Conservation (phyloP, 2,113 vertebrate genomes). For the Dolichallabes microphthalmus region DNA sequence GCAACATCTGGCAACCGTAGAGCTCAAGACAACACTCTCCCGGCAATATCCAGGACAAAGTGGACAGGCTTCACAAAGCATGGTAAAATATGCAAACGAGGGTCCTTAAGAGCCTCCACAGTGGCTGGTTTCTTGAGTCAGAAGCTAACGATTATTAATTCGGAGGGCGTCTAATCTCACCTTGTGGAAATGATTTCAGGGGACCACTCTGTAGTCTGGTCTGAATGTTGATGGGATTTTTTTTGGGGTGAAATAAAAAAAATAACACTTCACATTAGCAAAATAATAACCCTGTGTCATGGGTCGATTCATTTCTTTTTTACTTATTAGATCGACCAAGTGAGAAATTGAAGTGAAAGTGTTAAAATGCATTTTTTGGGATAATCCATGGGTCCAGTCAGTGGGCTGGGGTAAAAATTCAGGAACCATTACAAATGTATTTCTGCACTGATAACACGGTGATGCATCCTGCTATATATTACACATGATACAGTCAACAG, state of each 20-base stretch:
- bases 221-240: conserved; percentile 58
- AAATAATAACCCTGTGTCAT: conserved; percentile 59
- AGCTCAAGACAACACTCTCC: background rate
- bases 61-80: conserved; percentile 47
- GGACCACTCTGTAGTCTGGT: conserved; percentile 42
- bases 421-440: background rate
- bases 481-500: background rate
- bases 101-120: conserved; percentile 52
- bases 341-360: conserved; percentile 61
- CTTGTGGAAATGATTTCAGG: conserved; percentile 39
- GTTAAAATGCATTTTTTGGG: conserved; percentile 51
- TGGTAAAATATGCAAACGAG: conserved; percentile 55
- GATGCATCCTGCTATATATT: background rate
- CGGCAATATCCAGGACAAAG: conserved; percentile 31
- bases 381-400: conserved; percentile 53
- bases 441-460: conserved; percentile 1
- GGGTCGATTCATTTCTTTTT: conserved; percentile 53
- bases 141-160: conserved; percentile 58
- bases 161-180: conserved; percentile 53
- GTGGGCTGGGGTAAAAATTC: conserved; percentile 39
- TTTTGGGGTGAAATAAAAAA: background rate
- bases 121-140: conserved; percentile 48
- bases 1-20: conserved; percentile 33
- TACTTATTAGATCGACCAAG: conserved; percentile 61
- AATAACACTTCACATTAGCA: conserved; percentile 54